Evolutionary conservation across 1,140 invertebrate species (phyloP), one percentile per base, ranked within the genome.

Genomic region (Holotrichia oblita): DNA sequence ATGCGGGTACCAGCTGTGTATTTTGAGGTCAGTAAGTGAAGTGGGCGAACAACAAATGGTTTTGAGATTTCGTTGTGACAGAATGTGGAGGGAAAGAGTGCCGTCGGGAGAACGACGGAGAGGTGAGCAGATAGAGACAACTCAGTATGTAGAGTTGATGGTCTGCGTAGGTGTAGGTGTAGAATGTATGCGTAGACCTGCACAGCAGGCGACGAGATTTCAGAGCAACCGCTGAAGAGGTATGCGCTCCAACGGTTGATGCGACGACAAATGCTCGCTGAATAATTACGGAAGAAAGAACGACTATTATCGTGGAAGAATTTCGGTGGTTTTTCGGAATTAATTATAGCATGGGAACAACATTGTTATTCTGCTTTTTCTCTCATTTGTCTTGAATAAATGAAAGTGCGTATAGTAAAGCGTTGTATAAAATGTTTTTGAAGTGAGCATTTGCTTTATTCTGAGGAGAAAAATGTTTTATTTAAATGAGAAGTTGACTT

Each of bases 11-110:
- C 61, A 69, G 61, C 61, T 69, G 61, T 69, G 61, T 34, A 69
- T 69, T 69, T 69, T 69, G 61, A 69, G 61, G 61, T 69, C 61
- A 69, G 61, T 69, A 69, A 69, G 61, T 69, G 61, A 69, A 69
- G 61, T 69, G 61, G 61, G 61, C 61, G 61, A 24, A 69, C 61
- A 69, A 69, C 27, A 34, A 69, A 69, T 34, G 61, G 27, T 69
- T 69, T 22, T 27, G 61, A 27, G 61, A 69, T 69, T 69, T 69
- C 61, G 61, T 27, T 22, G 61, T 69, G 61, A 69, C 61, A 34
- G 17, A 3, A 20, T 12, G 27, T 34, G 12, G 17, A 14, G 61
- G 22, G 61, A 69, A 69, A 69, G 14, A 55, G 48, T 17, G 48
- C 48, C 22, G 27, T 69, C 9, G 14, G 48, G 48, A 69, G 61